phyloP scores from a whole-genome alignment of 2,797 vertebrate species.

The Diplodus puntazzo region DNA sequence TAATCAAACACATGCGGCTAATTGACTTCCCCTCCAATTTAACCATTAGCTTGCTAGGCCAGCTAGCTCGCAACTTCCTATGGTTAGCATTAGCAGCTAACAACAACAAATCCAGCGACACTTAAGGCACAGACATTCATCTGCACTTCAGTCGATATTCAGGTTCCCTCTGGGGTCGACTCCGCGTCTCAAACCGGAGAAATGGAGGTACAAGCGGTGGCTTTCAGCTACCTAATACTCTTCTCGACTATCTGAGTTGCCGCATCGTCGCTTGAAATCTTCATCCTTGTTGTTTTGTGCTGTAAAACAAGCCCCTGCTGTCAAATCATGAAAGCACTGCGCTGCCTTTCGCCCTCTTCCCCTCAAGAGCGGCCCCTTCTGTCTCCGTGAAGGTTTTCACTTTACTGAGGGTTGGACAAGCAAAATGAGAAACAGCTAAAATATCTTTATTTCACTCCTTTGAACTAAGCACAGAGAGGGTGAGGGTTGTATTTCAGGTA shows the following conservation, averaged over 20 bases:
- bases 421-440: accelerated
- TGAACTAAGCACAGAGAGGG: background rate
- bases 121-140: slow-evolving; percentile 57
- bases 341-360: slow-evolving; percentile 52
- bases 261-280: slow-evolving; percentile 48
- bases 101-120: slow-evolving; percentile 79
- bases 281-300: slow-evolving; percentile 74
- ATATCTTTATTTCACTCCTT: too few species aligned
- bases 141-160: slow-evolving; percentile 51
- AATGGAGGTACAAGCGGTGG: background rate
- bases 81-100: slow-evolving; percentile 77
- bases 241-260: slow-evolving; percentile 27
- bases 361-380: slow-evolving; percentile 80
- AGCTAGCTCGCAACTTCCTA: slow-evolving; percentile 75
- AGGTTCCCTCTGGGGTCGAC: slow-evolving; percentile 2
- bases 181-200: background rate
- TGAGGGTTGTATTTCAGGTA: background rate
- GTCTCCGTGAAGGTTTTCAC: slow-evolving; percentile 27
- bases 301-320: slow-evolving; percentile 74
- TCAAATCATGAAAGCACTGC: slow-evolving; percentile 68
- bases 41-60: slow-evolving; percentile 66
- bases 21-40: slow-evolving; percentile 11
- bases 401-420: too few species aligned
- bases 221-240: slow-evolving; percentile 43
- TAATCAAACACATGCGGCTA: slow-evolving; percentile 40